These are phyloP conservation scores for Pseudonaja textilis DNA, from an alignment of 2,113 vertebrate genomes.

Conservation along the genomic window DNA sequence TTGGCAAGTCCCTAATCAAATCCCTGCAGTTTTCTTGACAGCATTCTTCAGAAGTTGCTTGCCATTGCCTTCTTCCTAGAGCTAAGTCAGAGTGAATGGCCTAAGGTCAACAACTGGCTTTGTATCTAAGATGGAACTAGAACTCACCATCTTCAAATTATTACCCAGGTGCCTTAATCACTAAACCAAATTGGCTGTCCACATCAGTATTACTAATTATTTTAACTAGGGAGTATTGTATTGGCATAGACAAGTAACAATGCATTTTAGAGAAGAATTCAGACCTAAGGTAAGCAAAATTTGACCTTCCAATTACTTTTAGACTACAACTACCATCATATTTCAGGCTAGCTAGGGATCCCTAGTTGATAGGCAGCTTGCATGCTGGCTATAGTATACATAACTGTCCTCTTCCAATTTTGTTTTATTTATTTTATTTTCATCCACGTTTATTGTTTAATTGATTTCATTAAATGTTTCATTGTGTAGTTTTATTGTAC, in stretches of 20 bases:
- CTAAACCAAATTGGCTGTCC: not conserved
- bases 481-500: not conserved
- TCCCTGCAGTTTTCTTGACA: no score
- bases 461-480: not conserved
- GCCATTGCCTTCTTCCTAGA: no score
- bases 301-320: not conserved
- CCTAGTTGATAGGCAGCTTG: not conserved
- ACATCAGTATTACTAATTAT: not conserved
- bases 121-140: no score
- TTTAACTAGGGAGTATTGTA: not conserved
- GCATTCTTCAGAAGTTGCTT: no score
- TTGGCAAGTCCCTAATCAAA: no score
- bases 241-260: not conserved
- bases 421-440: not conserved
- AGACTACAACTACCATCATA: not conserved
- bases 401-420: not conserved
- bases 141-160: no score
- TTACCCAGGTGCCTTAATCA: not conserved
- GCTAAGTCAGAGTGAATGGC: no score
- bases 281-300: not conserved
- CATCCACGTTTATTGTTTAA: not conserved
- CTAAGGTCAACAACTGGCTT: no score
- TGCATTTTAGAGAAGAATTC: not conserved
- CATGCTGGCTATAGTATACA: not conserved
- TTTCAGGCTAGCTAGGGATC: not conserved